Conservation (phyloP, 2,797 vertebrate genomes). For the Rhinoraja longicauda region DNA sequence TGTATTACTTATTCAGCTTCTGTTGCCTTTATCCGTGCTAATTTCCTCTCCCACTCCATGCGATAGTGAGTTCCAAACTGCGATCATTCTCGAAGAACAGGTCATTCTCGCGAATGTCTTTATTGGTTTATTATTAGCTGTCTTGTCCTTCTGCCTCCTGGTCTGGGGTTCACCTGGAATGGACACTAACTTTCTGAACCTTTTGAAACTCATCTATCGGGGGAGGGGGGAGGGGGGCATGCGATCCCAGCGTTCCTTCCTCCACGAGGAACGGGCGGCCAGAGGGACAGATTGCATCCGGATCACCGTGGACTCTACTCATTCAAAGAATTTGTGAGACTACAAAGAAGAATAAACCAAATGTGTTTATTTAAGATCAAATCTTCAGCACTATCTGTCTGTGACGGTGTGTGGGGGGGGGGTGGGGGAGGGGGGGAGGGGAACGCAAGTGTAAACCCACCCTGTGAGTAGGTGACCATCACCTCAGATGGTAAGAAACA, state of each 20-base stretch:
- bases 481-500: background rate
- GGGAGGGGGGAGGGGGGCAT: no score
- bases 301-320: background rate
- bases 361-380: constrained; percentile 27
- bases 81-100: no score
- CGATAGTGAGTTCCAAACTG: background rate
- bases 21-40: background rate
- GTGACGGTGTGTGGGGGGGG: background rate
- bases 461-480: background rate
- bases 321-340: background rate
- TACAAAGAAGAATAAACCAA: constrained; percentile 4
- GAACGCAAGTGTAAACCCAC: background rate
- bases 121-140: background rate
- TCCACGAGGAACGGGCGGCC: background rate
- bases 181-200: background rate
- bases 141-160: background rate
- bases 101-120: background rate
- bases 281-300: background rate
- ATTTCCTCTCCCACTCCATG: background rate
- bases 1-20: background rate
- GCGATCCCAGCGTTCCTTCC: background rate
- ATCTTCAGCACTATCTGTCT: background rate
- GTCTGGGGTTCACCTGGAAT: background rate
- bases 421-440: no score
- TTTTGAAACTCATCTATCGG: no score